These are phyloP conservation scores for Buphagus erythrorhynchus DNA, from an alignment of 2,797 vertebrate species.

Conservation along the genomic window DNA sequence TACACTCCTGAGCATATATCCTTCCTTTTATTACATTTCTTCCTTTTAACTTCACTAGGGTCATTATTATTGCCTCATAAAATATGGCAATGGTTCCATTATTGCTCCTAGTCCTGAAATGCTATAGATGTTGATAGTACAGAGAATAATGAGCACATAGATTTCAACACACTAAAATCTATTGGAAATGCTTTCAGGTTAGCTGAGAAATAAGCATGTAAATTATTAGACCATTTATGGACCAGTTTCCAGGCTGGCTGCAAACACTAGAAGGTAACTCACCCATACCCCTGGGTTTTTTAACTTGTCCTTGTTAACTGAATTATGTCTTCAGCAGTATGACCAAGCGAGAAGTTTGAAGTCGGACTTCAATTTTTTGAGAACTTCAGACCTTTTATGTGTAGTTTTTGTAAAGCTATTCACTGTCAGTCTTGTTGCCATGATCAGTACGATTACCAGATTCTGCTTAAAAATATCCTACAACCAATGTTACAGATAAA, in stretches of 20 bases:
- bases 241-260: background rate
- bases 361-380: background rate
- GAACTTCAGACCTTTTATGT: background rate
- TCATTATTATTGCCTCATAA: constrained; percentile 54
- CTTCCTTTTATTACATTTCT: constrained; percentile 29
- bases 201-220: background rate
- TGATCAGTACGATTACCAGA: background rate
- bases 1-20: constrained; percentile 12
- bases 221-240: background rate
- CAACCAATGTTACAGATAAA: accelerated
- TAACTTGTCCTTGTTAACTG: background rate
- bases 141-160: background rate
- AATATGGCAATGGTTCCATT: background rate
- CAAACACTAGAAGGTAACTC: background rate
- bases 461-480: background rate
- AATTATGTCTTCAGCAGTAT: background rate
- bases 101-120: background rate
- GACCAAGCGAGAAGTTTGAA: background rate
- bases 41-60: constrained; percentile 36
- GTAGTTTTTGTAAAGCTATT: background rate
- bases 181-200: constrained; percentile 1
- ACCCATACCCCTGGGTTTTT: background rate
- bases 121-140: background rate
- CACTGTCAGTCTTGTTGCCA: background rate
- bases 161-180: constrained; percentile 18